Evolutionary conservation across 2,113 vertebrate species (phyloP), one percentile per base, ranked within the genome.

Genomic region (Etheostoma spectabile): DNA sequence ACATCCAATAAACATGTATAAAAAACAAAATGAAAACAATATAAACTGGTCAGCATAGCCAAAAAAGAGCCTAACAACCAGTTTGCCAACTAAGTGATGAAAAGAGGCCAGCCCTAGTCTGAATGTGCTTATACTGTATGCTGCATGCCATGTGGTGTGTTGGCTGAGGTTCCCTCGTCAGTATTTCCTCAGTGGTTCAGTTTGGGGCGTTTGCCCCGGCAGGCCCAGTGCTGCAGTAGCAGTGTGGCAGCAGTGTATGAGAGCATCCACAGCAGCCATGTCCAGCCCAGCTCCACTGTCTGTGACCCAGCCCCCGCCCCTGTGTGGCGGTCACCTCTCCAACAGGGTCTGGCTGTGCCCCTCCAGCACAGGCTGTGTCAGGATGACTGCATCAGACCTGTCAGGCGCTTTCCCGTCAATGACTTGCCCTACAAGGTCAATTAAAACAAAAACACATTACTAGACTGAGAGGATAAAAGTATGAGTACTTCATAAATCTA

Each of bases 321-420:
- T 15, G 66, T 11, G 73, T 15, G 51, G 60, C 63, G n/a, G 62
- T 80, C 57, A 8, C 66, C 82, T 65, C 62, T 45, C 82, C 77
- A 6, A 53, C 76, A 61, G 78, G 72, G 66, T 80, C 68, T 15
- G 76, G 59, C 62, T 59, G 70, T 67, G 78, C 69, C 62, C 66
- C 83, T 83, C 86, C 85, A 70, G 84, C 79, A 72, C 84, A 30
- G 86, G 55, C 80, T 78, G 88, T 46, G 93, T 99, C 98, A 99
- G 95, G 97, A 99, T 27, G 98, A 99, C 94, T 98, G 98, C 97
- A 98, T 98, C 95, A 99, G 95, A 91, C 97, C 97, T 1, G 97
- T 97, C 94, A 99, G 96, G 56, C 98, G 97, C 94, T 98, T 99
- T 91, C 97, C 97, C 1, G 97, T 95, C 95, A 99, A 93, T 5